Base-by-base conservation (phyloP, 2,113 vertebrate species). In the Tachysurus vachellii region DNA sequence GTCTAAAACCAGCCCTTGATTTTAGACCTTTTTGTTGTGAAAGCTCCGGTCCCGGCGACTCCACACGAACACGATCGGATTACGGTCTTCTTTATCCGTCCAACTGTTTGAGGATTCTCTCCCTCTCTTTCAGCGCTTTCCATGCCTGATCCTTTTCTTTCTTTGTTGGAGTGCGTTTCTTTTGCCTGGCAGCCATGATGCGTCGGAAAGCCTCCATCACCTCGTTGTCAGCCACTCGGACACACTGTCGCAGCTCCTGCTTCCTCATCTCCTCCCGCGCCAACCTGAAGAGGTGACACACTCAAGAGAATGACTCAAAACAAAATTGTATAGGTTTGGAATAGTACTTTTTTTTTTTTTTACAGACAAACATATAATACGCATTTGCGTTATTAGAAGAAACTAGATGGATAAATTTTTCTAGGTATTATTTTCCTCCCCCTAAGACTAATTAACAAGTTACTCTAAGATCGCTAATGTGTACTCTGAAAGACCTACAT, bases 141-240 rank as follows among this genome's bases (percentile, higher is more conserved):
- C 97, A 99, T 0, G 98, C 98, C 93, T 99, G 98, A 91, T 99
- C 98, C 82, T 99, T 99, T 91, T 99, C 98, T 91, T 99, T 99
- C 93, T 99, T 99, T 44, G 97, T 99, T 1, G 98, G 98, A 0
- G 97, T 99, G 86, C 98, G 96, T 91, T 99, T 99, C 95, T 99
- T 99, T 93, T 99, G 98, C 88, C 98, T 95, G 13, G 98, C 98
- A 0, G 97, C 98, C 98, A 99, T 99, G 94, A 99, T 99, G 92
- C 98, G 96, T n/a, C 98, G 96, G 91, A 99, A 99, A n/a, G 97
- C 98, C 0, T 99, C 98, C 98, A 99, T 99, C 87, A 99, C 98
- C 89, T 99, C 98, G 0, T 99, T 99, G 94, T 99, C 98, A 0
- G 98, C 96, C 92, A 99, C 97, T 77, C 98, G 95, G 79, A 99